Conservation (phyloP, 2,888 invertebrate species). For the Drosophila heteroneura region DNA sequence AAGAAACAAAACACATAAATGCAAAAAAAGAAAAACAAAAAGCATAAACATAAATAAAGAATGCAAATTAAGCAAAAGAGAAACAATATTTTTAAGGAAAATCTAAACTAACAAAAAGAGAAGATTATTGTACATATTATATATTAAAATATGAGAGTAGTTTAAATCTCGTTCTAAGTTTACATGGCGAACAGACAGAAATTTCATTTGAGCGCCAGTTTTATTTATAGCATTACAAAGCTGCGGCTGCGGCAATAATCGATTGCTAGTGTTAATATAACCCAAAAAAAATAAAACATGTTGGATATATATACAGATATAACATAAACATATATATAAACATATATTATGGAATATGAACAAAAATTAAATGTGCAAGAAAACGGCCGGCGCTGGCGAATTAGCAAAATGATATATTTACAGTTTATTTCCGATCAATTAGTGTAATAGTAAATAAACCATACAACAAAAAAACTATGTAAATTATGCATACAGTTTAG, state of each 20-base stretch:
- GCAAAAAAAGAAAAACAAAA: slow-evolving; percentile 10
- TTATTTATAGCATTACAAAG: slow-evolving; percentile 53
- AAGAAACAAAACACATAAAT: slow-evolving; percentile 30
- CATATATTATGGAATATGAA: slow-evolving; percentile 42
- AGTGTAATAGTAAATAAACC: slow-evolving; percentile 78
- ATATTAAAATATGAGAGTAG: slow-evolving; percentile 51
- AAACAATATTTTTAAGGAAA: slow-evolving; percentile 48
- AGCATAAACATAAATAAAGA: slow-evolving; percentile 15
- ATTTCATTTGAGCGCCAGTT: slow-evolving; percentile 47
- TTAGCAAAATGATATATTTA: slow-evolving; percentile 66
- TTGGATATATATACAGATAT: slow-evolving; percentile 52
- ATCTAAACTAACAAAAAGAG: slow-evolving; percentile 25
- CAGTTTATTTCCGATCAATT: slow-evolving; percentile 62
- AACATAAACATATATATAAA: slow-evolving; percentile 37
- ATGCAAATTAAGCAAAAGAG: slow-evolving; percentile 30
- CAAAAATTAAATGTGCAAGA: slow-evolving; percentile 44
- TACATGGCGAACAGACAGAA: slow-evolving; percentile 40
- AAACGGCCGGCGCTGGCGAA: slow-evolving; percentile 57
- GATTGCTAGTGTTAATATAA: slow-evolving; percentile 63
- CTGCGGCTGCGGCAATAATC: slow-evolving; percentile 46
- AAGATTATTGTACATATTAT: slow-evolving; percentile 50
- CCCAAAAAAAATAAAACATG: slow-evolving; percentile 58
- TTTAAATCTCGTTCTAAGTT: slow-evolving; percentile 46
- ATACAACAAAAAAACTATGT: slow-evolving; percentile 49
- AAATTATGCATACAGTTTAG: slow-evolving; percentile 29